These are phyloP conservation scores for Cryptotis parvus DNA, from an alignment of 2,113 vertebrate genomes.

Conservation along the genomic window DNA sequence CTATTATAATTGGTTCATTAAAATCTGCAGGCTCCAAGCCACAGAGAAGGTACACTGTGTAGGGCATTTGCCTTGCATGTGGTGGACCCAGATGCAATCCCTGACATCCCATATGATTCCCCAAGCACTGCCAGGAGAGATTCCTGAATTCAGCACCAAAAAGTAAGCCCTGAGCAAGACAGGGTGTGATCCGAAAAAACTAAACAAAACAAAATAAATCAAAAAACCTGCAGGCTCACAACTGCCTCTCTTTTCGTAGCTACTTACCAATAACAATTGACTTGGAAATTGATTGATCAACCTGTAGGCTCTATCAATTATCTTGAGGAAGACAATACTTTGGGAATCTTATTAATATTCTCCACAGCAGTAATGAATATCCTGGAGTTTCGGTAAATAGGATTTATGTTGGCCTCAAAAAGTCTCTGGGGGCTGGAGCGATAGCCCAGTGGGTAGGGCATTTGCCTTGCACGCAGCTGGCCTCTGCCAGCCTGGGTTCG, in stretches of 20 bases:
- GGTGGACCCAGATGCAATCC: too few relatives aligned
- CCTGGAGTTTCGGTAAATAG: background rate
- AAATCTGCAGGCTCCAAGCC: background rate
- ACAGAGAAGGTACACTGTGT: too few relatives aligned
- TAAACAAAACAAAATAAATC: too few relatives aligned
- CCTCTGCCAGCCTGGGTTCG: too few relatives aligned
- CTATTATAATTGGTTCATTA: background rate
- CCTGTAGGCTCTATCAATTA: background rate
- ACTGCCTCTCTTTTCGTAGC: background rate
- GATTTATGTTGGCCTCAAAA: slow-evolving; percentile 9
- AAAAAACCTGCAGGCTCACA: background rate
- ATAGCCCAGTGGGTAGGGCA: too few relatives aligned
- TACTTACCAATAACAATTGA: background rate
- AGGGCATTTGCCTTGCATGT: too few relatives aligned
- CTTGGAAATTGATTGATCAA: background rate
- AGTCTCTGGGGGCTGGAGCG: background rate
- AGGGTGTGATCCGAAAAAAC: too few relatives aligned
- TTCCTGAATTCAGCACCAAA: too few relatives aligned
- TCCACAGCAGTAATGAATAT: background rate
- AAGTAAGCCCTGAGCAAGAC: too few relatives aligned
- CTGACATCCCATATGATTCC: too few relatives aligned
- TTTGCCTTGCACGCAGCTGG: too few relatives aligned
- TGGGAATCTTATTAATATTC: background rate
- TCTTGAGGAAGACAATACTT: background rate
- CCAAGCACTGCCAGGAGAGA: too few relatives aligned